Evolutionary conservation across 1,140 invertebrate species (phyloP).

Genomic region (Diorhabda carinulata): DNA sequence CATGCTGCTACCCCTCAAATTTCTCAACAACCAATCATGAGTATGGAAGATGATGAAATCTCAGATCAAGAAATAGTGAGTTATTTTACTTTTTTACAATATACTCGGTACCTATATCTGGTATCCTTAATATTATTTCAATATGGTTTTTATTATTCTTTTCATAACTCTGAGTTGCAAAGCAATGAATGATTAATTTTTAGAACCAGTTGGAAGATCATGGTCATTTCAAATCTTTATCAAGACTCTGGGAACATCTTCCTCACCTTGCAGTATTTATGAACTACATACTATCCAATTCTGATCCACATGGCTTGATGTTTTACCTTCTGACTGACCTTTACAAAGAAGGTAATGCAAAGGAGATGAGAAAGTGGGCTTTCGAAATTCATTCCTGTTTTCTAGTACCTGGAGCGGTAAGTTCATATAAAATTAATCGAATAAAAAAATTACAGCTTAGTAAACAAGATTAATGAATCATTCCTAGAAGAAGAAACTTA

Average conservation of each 20-base stretch:
- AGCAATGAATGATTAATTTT: constrained; percentile 8
- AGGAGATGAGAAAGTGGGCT: constrained; percentile 92
- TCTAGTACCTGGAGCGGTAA: constrained; percentile 81
- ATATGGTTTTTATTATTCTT: neutral
- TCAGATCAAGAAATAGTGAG: constrained; percentile 75
- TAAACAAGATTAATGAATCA: no score
- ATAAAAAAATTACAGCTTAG: no score
- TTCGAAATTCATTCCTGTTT: constrained; percentile 98
- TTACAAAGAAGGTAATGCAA: constrained; percentile 78
- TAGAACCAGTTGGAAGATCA: constrained; percentile 69
- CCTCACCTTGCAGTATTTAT: constrained; percentile 86
- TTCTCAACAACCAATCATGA: constrained; percentile 76
- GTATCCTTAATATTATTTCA: neutral
- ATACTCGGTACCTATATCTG: neutral
- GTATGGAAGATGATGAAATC: constrained; percentile 92
- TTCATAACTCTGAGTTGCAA: neutral
- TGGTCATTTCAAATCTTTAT: constrained; percentile 73
- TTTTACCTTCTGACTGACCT: constrained; percentile 85
- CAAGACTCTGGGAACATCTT: constrained; percentile 61
- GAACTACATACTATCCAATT: constrained; percentile 82
- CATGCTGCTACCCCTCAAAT: constrained; percentile 41
- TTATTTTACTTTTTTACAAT: neutral
- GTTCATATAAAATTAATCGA: constrained; percentile 28
- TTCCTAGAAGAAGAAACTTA: no score
- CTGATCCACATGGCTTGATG: constrained; percentile 77